Percentiles rank a stretch among this genome's conserved stretches.
Evolutionary conservation across 2,797 vertebrate genomes (phyloP).

Genomic region (Pseudomugil tenellus): DNA sequence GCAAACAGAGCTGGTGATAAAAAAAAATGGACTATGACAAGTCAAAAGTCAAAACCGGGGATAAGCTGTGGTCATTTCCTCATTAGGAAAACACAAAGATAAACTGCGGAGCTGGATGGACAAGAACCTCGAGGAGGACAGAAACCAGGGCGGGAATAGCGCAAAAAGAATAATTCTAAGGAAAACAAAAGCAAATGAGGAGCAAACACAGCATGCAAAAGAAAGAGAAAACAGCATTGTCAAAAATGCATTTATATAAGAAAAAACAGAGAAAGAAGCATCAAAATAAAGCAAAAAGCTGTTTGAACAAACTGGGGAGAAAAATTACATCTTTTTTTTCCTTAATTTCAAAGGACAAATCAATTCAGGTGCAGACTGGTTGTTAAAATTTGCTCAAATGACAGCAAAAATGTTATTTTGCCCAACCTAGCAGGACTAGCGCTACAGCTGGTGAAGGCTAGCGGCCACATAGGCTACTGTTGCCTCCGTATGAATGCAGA

Average conservation of each 20-base stretch:
- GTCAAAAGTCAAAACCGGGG: not conserved
- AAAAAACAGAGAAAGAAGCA: not conserved
- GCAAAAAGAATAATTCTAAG: not conserved
- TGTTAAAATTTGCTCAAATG: not conserved
- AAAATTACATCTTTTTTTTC: not conserved
- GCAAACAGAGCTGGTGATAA: not conserved
- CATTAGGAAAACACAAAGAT: not conserved
- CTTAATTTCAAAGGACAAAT: not conserved
- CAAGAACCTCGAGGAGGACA: not conserved
- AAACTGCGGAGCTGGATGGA: not conserved
- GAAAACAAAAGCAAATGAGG: not conserved
- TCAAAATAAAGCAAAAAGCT: not conserved
- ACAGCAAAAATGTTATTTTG: not conserved
- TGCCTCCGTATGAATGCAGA: not conserved
- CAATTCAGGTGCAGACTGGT: not conserved
- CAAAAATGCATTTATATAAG: not conserved
- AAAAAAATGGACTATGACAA: not conserved
- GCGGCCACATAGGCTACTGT: too few species aligned
- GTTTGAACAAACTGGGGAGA: not conserved
- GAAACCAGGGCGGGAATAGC: not conserved
- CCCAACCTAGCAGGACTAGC: not conserved
- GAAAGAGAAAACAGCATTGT: not conserved
- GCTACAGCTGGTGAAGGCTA: not conserved
- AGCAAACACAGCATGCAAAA: not conserved
- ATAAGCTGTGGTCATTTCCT: not conserved